Base-by-base conservation (phyloP, 2,113 vertebrate genomes). In the Oxygymnocypris stewartii region DNA sequence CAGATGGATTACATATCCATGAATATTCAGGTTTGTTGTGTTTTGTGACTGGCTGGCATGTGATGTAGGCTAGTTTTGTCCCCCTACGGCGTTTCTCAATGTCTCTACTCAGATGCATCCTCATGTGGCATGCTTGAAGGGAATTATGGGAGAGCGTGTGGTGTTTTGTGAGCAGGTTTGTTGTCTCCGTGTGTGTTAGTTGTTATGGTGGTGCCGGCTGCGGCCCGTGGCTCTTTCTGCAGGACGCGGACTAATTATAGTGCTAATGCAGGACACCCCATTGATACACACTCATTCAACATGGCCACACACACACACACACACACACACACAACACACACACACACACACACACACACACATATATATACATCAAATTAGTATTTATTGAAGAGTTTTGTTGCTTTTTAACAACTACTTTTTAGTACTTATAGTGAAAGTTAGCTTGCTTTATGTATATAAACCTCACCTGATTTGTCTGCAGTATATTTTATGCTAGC, bases 191-290 rank as follows among this genome's bases (percentile, higher is more conserved):
- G 82, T 80, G 86, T 63, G 65, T 74, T 63, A 61, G 51, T 54
- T 51, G 71, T 74, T 86, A 47, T 67, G 71, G 67, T 63, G 78
- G 76, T 81, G 82, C 82, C 84, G 77, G 79, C 79, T 63, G 85
- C 80, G 82, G 90, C 92, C 93, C 87, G 90, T 91, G 90, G 93
- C 90, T 79, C 87, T 67, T 93, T 93, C 91, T 90, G 90, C 92
- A 91, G 80, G 87, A 92, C 92, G 92, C 93, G 87, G 90, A 90
- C 93, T 94, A 94, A 94, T 94, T 93, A 94, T 91, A 91, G 87
- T 87, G 87, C 91, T 92, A 93, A 93, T 92, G 91, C 89, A 87
- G 84, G 86, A 81, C 89, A 87, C 86, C 91, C 91, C 86, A 90
- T 90, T 42, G 86, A 86, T 90, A 91, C 90, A 92, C 92, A 92